Conservation (phyloP, 2,888 invertebrate genomes). For the Maniola hyperantus region DNA sequence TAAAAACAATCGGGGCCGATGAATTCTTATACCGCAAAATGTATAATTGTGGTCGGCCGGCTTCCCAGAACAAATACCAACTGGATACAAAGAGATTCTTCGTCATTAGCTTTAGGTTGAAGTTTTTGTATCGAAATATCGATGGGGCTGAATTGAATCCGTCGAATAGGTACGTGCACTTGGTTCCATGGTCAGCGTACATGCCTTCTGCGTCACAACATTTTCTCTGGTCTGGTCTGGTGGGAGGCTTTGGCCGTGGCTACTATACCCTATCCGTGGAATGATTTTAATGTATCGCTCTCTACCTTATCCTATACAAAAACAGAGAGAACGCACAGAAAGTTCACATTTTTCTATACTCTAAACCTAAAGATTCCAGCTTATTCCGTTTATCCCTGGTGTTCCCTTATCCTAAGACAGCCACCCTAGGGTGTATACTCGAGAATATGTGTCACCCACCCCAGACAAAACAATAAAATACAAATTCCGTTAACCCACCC, state of each 20-base stretch:
- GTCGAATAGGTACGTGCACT: conserved; percentile 30
- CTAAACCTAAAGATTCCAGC: neutral
- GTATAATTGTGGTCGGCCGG: conserved; percentile 45
- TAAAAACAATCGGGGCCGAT: conserved; percentile 40
- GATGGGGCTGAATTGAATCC: conserved; percentile 41
- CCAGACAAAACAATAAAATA: no score
- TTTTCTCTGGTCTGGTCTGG: no score
- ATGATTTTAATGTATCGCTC: no score
- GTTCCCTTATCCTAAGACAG: no score
- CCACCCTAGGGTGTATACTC: no score
- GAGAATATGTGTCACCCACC: no score
- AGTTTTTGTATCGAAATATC: conserved; percentile 45
- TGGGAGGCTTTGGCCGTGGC: no score
- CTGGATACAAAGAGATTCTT: conserved; percentile 48
- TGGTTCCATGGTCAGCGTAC: conserved; percentile 7
- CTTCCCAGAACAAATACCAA: conserved; percentile 49
- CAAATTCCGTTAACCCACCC: no score
- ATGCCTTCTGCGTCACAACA: neutral
- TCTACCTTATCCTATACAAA: no score
- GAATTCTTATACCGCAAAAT: conserved; percentile 39
- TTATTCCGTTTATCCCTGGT: no score
- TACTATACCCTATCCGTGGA: no score
- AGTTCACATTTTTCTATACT: neutral
- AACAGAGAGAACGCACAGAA: no score
- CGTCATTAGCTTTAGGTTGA: conserved; percentile 44